phyloP scores from a whole-genome alignment of 2,797 vertebrate genomes.

The Lophotriccus pileatus region DNA sequence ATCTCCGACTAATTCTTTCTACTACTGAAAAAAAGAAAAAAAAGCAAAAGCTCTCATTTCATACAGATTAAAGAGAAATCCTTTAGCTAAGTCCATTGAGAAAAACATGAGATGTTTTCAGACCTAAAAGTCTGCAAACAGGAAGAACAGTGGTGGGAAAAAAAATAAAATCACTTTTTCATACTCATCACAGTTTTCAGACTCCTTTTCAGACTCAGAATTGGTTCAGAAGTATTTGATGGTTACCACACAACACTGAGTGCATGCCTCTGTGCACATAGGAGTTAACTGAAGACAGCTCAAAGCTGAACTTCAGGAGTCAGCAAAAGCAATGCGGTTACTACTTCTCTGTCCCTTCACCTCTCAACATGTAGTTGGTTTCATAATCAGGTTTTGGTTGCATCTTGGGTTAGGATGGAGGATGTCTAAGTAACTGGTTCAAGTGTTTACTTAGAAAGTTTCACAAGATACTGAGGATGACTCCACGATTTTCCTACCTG shows the following conservation, averaged over 20 bases:
- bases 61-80: neutral
- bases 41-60: neutral
- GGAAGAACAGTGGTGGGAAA: neutral
- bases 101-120: neutral
- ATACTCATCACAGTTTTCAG: neutral
- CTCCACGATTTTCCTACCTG: neutral
- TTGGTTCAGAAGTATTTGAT: neutral
- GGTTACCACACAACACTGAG: neutral
- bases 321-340: neutral
- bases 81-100: neutral
- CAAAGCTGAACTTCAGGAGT: neutral
- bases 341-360: neutral
- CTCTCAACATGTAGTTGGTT: neutral
- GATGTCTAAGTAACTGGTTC: neutral
- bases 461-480: neutral
- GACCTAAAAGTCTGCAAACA: neutral
- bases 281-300: neutral
- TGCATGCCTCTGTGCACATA: rapidly evolving
- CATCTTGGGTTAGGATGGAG: neutral
- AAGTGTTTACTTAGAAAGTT: neutral
- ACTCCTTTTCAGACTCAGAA: neutral
- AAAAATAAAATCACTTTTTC: neutral
- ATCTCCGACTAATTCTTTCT: neutral
- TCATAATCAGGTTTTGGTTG: neutral
- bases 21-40: neutral